A percentile compares a stretch with the other conserved stretches of the same genome.
phyloP scores from a whole-genome alignment of 2,797 vertebrate genomes.

The Pyrocephalus nanus region DNA sequence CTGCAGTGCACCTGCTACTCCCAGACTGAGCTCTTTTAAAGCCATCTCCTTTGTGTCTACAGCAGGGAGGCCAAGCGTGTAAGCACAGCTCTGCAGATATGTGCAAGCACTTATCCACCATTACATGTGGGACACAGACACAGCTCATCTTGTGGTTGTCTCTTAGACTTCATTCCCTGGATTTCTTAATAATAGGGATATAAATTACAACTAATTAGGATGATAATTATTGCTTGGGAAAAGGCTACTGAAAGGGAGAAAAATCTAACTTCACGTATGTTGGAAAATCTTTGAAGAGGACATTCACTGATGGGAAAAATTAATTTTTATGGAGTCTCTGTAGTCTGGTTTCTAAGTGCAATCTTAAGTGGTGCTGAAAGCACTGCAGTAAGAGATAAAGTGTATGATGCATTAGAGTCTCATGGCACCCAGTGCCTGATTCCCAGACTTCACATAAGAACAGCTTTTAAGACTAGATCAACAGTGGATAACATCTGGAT shows the following conservation, averaged over 20 bases:
- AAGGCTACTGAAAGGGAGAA: background rate
- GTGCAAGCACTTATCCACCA: background rate
- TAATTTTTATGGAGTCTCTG: slow-evolving; percentile 25
- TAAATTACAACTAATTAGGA: background rate
- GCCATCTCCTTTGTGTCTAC: background rate
- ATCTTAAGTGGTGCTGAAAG: slow-evolving; percentile 47
- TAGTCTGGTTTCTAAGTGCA: slow-evolving; percentile 25
- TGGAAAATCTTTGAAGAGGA: background rate
- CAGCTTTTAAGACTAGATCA: background rate
- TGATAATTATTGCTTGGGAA: background rate
- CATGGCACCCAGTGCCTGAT: background rate
- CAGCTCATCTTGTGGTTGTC: background rate
- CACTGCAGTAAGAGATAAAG: background rate
- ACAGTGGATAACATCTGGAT: background rate
- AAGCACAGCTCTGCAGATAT: background rate
- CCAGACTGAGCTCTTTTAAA: background rate
- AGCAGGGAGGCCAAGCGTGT: background rate
- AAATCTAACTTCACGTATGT: background rate
- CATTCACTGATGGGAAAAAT: background rate
- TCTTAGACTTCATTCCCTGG: background rate
- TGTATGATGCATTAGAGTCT: slow-evolving; percentile 4
- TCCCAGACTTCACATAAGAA: background rate
- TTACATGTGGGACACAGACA: background rate
- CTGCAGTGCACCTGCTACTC: background rate
- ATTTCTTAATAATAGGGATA: background rate